Percentiles rank a stretch among this genome's conserved stretches.
Evolutionary conservation across 30 jellyfish, hydroid and myxozoan species (phyloP).

Genomic region (Pseudorhiza aurosa): DNA sequence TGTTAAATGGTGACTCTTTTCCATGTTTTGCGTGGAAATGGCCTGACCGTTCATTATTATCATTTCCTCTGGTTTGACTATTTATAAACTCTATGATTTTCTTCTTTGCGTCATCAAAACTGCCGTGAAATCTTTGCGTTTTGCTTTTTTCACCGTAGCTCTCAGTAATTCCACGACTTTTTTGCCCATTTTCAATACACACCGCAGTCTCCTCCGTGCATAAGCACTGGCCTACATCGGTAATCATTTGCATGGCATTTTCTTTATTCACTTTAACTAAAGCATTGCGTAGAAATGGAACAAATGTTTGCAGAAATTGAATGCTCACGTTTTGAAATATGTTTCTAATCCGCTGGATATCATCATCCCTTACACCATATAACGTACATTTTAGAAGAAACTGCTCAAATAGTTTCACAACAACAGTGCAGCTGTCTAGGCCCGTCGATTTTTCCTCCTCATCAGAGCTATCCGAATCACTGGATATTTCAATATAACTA

Average conservation of each 20-base stretch:
- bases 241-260: constrained; percentile 8
- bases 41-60: too few species aligned
- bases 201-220: constrained; percentile 9
- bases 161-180: too few species aligned
- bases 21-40: too few species aligned
- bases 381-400: constrained; percentile 7
- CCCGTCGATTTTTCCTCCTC: constrained; percentile 3
- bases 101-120: constrained; percentile 3
- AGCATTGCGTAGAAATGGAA: constrained; percentile 1
- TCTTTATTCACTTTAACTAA: background rate
- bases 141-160: too few species aligned
- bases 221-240: constrained; percentile 14
- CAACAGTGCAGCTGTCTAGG: background rate
- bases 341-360: background rate
- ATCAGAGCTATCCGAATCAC: constrained; percentile 47
- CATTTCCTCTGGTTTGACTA: background rate
- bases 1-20: too few species aligned
- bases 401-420: background rate
- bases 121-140: background rate
- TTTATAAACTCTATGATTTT: constrained; percentile 11
- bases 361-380: constrained; percentile 15
- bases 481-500: constrained; percentile 56
- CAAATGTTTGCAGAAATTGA: constrained; percentile 16
- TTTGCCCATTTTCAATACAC: too few species aligned
- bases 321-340: constrained; percentile 20